Evolutionary conservation across 2,888 invertebrate genomes (phyloP), one percentile per base, ranked within the genome.

Genomic region (Chaetogeoica ovagalla): DNA sequence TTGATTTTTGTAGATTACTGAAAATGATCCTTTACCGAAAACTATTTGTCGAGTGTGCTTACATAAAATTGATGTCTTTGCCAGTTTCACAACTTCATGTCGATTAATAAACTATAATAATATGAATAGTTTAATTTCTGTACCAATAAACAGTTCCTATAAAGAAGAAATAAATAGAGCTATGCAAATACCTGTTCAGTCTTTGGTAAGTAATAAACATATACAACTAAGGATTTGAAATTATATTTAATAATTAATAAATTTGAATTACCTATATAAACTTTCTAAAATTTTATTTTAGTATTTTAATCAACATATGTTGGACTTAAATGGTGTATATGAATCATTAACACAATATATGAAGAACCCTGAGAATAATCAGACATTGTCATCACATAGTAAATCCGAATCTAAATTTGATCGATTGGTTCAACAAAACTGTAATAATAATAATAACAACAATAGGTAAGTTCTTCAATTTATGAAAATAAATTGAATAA

Each of bases 21-120:
- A 65, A 37, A 6, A 65, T n/a, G 74, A 65, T 52, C 21, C 21
- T 21, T 17, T 39, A 23, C n/a, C 63, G 19, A 52, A 73, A n/a
- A 13, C 37, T 63, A 52, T 74, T 43, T 74, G 74, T 74, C 63
- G n/a, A 17, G 21, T 55, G 37, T 74, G 74, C 63, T 65, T 19
- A 19, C 37, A 30, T 8, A 63, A 65, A 30, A 23, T 74, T 37
- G 37, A 74, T n/a, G 15, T 13, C 13, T n/a, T 5, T 52, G 21
- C 39, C 13, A 55, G 37, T 19, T 74, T 65, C 55, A 2, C n/a
- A 52, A 30, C 59, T 65, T 15, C 1, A 23, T 37, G 52, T 63
- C 59, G 55, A 52, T n/a, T 15, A n/a, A n/a, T 13, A 30, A 55
- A 65, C n/a, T 9, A 8, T 17, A 63, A 52, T 7, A 7, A 17